Base-by-base conservation (phyloP, 2,797 vertebrate species). In the Siniperca scherzeri region DNA sequence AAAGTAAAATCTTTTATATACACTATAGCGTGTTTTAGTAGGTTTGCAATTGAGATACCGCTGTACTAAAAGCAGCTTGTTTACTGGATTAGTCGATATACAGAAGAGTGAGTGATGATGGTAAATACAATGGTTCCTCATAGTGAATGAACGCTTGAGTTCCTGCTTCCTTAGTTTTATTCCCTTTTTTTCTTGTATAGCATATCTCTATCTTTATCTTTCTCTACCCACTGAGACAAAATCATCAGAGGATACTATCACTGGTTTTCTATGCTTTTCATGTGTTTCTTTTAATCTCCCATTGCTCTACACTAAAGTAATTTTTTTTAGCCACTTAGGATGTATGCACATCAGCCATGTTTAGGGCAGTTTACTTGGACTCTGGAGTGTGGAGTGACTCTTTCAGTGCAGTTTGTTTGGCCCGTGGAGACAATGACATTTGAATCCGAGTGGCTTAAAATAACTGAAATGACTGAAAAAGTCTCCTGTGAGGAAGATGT, bases 401-500 rank as follows among this genome's bases (percentile, higher is more conserved):
- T 48, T 70, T 44, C 0, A 13, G 33, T 56, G 25, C 44, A 27
- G 77, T 50, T 61, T 65, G 52, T 80, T 76, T 82, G 10, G 50
- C 42, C 72, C 22, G 0, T 5, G 44, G 67, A 80, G 67, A 82
- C 66, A 22, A 70, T 78, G 59, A 65, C 55, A 73, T 73, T 68
- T 70, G 73, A 76, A 77, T 65, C n/a, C 5, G 46, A 78, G 13
- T 48, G 61, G 19, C 59, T 68, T 83, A 55, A 75, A 62, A 83
- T 65, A 52, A 53, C 69, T 55, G 52, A 67, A 75, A 36, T 48
- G 80, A 53, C 21, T 62, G n/a, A 68, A 57, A 64, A 62, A 42
- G 25, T 77, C 46, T 83, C 22, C 59, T 70, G 60, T 42, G 81
- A 81, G 68, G n/a, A 77, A 65, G 59, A 77, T 27, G n/a, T 62